phyloP scores from a whole-genome alignment of 2,113 vertebrate species.

The Echinops telfairi region DNA sequence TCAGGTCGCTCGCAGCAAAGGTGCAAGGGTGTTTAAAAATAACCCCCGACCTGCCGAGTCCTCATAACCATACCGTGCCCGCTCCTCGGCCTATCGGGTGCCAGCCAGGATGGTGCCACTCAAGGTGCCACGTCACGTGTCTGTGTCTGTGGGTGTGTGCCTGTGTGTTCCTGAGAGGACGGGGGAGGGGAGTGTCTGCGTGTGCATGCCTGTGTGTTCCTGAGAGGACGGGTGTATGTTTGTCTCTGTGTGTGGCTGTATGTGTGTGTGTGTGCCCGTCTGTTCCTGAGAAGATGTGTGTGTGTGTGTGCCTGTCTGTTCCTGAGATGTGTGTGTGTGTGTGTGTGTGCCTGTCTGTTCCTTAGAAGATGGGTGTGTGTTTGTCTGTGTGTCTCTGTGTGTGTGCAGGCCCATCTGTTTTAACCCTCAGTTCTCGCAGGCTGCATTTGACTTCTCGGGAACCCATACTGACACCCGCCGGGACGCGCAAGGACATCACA shows the following conservation, averaged over 20 bases:
- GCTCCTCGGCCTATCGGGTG: neutral
- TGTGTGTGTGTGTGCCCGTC: no score
- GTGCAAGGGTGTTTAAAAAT: slow-evolving; percentile 83
- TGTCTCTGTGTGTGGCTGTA: no score
- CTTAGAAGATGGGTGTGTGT: neutral
- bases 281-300: no score
- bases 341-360: neutral
- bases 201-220: neutral
- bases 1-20: slow-evolving; percentile 80
- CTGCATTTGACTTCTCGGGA: no score
- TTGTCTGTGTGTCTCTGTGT: no score
- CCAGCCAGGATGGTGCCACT: neutral
- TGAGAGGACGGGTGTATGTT: neutral
- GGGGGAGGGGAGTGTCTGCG: neutral
- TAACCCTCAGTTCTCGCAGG: no score
- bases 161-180: neutral
- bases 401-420: no score
- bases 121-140: neutral
- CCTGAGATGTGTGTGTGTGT: no score
- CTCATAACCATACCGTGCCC: neutral
- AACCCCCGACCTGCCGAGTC: slow-evolving; percentile 76
- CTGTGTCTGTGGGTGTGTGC: neutral
- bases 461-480: no score
- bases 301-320: no score
- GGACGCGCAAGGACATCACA: no score